Base-by-base conservation (phyloP, 2,113 vertebrate species). In the Tragulus kanchil region DNA sequence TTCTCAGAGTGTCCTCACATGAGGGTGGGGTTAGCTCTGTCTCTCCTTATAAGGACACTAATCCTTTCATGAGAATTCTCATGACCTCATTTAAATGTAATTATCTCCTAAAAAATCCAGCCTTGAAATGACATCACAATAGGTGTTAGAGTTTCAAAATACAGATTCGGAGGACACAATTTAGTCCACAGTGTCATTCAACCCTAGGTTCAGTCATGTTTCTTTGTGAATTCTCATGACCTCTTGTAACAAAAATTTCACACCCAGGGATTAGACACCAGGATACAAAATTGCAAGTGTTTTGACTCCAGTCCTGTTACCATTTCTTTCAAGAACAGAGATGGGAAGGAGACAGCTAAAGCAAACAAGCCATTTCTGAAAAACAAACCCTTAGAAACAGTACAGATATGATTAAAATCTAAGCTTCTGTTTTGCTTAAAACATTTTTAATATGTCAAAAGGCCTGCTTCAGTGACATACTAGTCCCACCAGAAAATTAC, bases 401-500 rank as follows among this genome's bases (percentile, higher is more conserved):
- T 97, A 99, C 87, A 64, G 97, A 98, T 36, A 11, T 91, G 96
- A 90, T 97, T 96, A 89, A 91, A 95, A 97, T 89, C 97, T 97
- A 98, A 95, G 97, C 85, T 85, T 45, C 36, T 95, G 86, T 79
- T 97, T 97, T 97, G 56, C 79, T n/a, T 26, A 42, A 82, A 59
- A 65, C 1, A 5, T 9, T 61, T 90, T 77, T 88, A 94, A 96
- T 97, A 90, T 98, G 98, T 98, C 97, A 97, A 98, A 99, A 99
- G 98, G 97, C 97, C 98, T 98, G 98, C 98, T 98, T 98, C 97
- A 98, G 96, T 98, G 97, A 98, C 97, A 91, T 96, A 96, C 98
- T 97, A 98, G 73, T 92, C 88, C 96, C 69, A 61, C 96, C 65
- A 75, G 64, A 94, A 98, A 89, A 96, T 79, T 90, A 93, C 85